Evolutionary conservation across 2,888 invertebrate species (phyloP), one percentile per base, ranked within the genome.

Genomic region (Erebia aethiops): DNA sequence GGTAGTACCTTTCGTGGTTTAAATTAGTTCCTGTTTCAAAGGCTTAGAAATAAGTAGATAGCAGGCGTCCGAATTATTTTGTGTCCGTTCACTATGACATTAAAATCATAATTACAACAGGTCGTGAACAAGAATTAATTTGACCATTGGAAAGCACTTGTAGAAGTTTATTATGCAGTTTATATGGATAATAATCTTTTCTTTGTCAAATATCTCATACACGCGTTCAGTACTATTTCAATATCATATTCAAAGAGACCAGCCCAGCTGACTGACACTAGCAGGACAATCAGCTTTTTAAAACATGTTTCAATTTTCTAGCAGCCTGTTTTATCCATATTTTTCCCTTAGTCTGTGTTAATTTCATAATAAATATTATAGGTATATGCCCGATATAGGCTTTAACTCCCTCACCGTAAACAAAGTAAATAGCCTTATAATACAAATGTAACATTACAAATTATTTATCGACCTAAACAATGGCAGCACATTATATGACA

Each of bases 401-500:
- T 43, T 49, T 67, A 74, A 62, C 67, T 79, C 82, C 83, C 73
- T 79, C 82, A 83, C 84, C 84, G 69, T 81, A 80, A 83, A 84
- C 84, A 85, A 87, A 80, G 69, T 81, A 82, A 84, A 85, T 81
- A 86, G 84, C 82, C 81, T 85, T 26, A 85, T 84, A 83, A 79
- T 82, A 79, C 77, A 81, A 62, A 79, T 82, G 77, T 81, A 84
- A 84, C 81, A 79, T 81, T 82, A 83, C 82, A 83, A 77, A 76
- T 78, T 62, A 80, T 57, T 57, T 87, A 89, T 77, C 84, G 77
- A 88, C 84, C 87, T 89, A 87, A 87, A 89, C 89, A 90, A 92
- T 92, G 91, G 92, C 92, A 91, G 91, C 90, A 87, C 86, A 84
- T 62, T 13, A 43, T 60, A 87, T 86, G 86, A 88, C 87, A 85